These are phyloP conservation scores for Pangasianodon hypophthalmus DNA, from an alignment of 2,113 vertebrate genomes.

Conservation along the genomic window DNA sequence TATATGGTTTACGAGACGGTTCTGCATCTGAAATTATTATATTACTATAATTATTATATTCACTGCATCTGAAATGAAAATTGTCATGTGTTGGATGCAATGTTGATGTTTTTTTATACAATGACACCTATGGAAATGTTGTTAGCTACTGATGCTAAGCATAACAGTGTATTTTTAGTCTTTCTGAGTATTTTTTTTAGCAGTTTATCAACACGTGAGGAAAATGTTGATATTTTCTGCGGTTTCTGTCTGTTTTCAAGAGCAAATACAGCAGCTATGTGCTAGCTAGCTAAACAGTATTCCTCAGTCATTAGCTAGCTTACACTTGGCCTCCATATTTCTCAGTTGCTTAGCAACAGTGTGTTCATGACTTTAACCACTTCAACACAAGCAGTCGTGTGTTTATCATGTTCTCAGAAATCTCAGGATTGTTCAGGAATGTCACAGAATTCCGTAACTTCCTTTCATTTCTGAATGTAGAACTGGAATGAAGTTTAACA, in stretches of 20 bases:
- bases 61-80: background rate
- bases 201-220: background rate
- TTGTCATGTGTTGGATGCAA: background rate
- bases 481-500: background rate
- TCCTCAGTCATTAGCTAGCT: background rate
- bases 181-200: background rate
- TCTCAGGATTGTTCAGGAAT: constrained; percentile 2
- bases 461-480: background rate
- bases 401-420: background rate
- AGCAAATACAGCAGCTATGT: background rate
- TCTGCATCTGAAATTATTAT: background rate
- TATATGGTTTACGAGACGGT: background rate
- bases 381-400: background rate
- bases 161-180: background rate
- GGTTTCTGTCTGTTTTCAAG: background rate
- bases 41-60: too few relatives aligned
- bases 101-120: background rate
- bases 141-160: background rate
- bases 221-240: background rate
- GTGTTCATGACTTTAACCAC: background rate
- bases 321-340: background rate
- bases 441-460: background rate
- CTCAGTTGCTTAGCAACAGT: background rate
- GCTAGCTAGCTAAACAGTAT: background rate
- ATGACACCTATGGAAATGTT: background rate